Percentiles rank a stretch among this genome's conserved stretches.
These are phyloP conservation scores for Arbacia lixula DNA, from an alignment of 53 echinoderm and acorn worm genomes.

Conservation along the genomic window DNA sequence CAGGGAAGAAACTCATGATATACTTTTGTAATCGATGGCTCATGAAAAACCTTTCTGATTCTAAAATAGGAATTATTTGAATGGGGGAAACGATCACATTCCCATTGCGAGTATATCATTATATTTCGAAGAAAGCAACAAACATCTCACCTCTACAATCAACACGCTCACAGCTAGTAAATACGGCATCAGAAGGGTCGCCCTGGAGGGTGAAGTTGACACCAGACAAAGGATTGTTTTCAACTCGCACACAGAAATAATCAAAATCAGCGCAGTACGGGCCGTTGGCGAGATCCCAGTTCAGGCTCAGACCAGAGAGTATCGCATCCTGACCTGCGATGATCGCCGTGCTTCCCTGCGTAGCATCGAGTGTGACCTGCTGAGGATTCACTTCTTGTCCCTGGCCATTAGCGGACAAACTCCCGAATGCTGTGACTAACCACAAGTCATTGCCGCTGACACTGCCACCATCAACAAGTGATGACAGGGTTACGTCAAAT, in stretches of 20 bases:
- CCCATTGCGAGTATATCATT: too few species aligned
- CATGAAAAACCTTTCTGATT: too few species aligned
- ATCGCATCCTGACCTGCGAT: slow-evolving; percentile 19
- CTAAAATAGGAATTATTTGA: too few species aligned
- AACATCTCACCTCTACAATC: slow-evolving; percentile 67
- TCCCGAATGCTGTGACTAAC: slow-evolving; percentile 57
- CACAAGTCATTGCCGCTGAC: slow-evolving; percentile 67
- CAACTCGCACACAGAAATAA: slow-evolving; percentile 62
- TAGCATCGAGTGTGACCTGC: slow-evolving; percentile 21
- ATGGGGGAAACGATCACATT: too few species aligned
- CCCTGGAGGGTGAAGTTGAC: slow-evolving; percentile 61
- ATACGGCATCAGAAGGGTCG: slow-evolving; percentile 38
- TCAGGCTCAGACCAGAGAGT: neutral
- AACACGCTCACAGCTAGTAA: slow-evolving; percentile 62
- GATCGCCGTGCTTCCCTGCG: slow-evolving; percentile 51
- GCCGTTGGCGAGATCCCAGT: slow-evolving; percentile 29
- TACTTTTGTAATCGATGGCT: too few species aligned
- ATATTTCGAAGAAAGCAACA: too few species aligned
- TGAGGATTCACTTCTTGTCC: slow-evolving; percentile 55
- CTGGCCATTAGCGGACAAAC: slow-evolving; percentile 40
- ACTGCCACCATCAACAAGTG: slow-evolving; percentile 54
- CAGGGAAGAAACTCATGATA: too few species aligned
- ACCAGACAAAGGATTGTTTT: slow-evolving; percentile 52
- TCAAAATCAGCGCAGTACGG: slow-evolving; percentile 62
- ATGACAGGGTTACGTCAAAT: slow-evolving; percentile 55